Base-by-base conservation (phyloP, 2,888 invertebrate genomes). In the Xiphydria camelus region DNA sequence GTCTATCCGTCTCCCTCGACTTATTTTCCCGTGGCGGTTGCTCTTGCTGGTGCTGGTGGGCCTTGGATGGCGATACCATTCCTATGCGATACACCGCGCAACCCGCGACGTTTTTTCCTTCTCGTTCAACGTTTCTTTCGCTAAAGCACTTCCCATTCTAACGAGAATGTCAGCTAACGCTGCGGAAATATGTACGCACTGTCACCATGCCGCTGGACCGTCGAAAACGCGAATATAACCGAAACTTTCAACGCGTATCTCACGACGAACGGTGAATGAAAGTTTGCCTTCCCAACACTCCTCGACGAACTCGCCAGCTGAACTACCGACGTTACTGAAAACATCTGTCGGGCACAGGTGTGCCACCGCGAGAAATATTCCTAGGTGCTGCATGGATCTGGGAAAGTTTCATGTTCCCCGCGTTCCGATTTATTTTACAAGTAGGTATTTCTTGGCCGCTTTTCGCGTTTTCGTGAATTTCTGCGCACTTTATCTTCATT, bases 41-140 rank as follows among this genome's bases (percentile, higher is more conserved):
- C 52, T 65, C 59, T 42, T 64, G 67, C 61, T 68, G 61, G 58
- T 68, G 69, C 56, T 68, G 65, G 55, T 73, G 67, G 51, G 66
- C 64, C 59, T 74, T 74, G 58, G 74, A 73, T 61, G 76, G 76
- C 56, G 77, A 77, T 73, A 77, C 72, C 77, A 77, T 77, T 66
- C 74, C 76, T 75, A 68, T 52, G 62, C 64, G 51, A 63, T 66
- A 49, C 60, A 62, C 65, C 59, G 58, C 62, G 44, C 59, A 45
- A 58, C 57, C 51, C 55, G 45, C 52, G 41, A 57, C 49, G 55
- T 57, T 57, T 57, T 57, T 59, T 56, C 42, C 51, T 57, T 53
- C 41, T 58, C 43, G 54, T 52, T 53, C 46, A 52, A 47, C 39
- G 48, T 55, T 54, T 51, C 52, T 54, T 47, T 50, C 43, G 45